phyloP scores from a whole-genome alignment of 92 coral and sea anemone species.

The Porites lobata region DNA sequence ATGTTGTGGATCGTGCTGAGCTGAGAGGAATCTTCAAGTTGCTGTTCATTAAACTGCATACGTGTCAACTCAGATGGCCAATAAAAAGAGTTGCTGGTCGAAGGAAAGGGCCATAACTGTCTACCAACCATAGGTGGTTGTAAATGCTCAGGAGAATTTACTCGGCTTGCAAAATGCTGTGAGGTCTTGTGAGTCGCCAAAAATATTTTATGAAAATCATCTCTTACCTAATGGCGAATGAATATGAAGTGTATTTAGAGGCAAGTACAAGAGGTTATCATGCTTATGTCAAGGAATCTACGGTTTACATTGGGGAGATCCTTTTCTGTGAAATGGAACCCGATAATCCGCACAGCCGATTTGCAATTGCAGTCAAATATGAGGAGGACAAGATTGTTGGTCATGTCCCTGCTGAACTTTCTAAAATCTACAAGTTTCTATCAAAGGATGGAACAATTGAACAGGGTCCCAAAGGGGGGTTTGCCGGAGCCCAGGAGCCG shows the following conservation, averaged over 20 bases:
- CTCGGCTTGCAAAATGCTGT: neutral
- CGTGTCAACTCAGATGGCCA: neutral
- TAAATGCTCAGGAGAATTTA: neutral
- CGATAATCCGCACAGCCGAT: conserved; percentile 37
- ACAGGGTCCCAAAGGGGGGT: too few relatives aligned
- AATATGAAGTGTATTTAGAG: conserved; percentile 56
- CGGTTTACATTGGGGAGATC: conserved; percentile 63
- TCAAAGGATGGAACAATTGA: too few relatives aligned
- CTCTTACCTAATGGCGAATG: conserved; percentile 23
- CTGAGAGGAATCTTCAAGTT: conserved; percentile 8
- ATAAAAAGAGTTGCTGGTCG: conserved; percentile 9
- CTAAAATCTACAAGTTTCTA: neutral
- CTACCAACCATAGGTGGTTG: neutral
- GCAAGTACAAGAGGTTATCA: conserved; percentile 59
- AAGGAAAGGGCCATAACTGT: conserved; percentile 8
- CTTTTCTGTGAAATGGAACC: conserved; percentile 58
- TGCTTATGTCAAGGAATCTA: conserved; percentile 47
- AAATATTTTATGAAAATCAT: too few relatives aligned
- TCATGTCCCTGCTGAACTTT: conserved; percentile 46
- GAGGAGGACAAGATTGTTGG: conserved; percentile 45
- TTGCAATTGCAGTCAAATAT: conserved; percentile 53
- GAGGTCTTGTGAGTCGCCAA: too few relatives aligned
- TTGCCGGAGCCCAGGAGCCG: too few relatives aligned
- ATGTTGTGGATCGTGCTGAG: neutral
- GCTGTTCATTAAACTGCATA: conserved; percentile 1